phyloP scores from a whole-genome alignment of 2,888 invertebrate species.

The Diarsia rubi region DNA sequence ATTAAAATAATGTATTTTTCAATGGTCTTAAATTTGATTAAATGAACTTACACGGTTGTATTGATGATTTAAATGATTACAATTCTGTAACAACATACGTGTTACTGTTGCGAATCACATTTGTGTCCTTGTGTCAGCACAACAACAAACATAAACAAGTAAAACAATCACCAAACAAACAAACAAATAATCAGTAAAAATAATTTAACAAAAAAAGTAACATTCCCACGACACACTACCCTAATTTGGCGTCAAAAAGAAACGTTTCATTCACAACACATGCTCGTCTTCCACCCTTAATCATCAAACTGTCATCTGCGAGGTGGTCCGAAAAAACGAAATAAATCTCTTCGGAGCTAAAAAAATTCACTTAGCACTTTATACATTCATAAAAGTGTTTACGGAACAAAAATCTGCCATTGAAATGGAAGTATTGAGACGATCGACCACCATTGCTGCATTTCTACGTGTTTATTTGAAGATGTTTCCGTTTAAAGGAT shows the following conservation, averaged over 20 bases:
- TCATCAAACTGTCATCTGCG: slow-evolving; percentile 71
- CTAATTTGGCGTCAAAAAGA: slow-evolving; percentile 58
- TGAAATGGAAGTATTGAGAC: slow-evolving; percentile 29
- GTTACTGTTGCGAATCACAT: too few relatives aligned
- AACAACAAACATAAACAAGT: too few relatives aligned
- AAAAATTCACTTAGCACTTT: slow-evolving; percentile 79
- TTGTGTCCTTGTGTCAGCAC: too few relatives aligned
- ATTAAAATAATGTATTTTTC: too few relatives aligned
- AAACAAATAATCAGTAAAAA: background rate
- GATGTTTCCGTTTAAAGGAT: slow-evolving; percentile 43
- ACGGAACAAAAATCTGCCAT: slow-evolving; percentile 48
- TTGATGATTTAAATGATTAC: too few relatives aligned
- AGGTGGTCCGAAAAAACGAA: slow-evolving; percentile 78
- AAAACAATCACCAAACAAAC: background rate
- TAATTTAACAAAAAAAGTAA: background rate
- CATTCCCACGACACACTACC: slow-evolving; percentile 64
- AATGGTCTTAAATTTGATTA: too few relatives aligned
- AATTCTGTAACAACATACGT: too few relatives aligned
- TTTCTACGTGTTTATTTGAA: slow-evolving; percentile 42
- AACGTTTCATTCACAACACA: slow-evolving; percentile 71
- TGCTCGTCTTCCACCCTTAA: slow-evolving; percentile 73
- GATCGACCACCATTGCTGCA: slow-evolving; percentile 62
- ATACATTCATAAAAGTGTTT: slow-evolving; percentile 70
- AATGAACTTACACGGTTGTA: too few relatives aligned
- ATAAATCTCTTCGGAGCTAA: slow-evolving; percentile 67